phyloP scores from a whole-genome alignment of 2,113 vertebrate species.

The Shinisaurus crocodilurus region DNA sequence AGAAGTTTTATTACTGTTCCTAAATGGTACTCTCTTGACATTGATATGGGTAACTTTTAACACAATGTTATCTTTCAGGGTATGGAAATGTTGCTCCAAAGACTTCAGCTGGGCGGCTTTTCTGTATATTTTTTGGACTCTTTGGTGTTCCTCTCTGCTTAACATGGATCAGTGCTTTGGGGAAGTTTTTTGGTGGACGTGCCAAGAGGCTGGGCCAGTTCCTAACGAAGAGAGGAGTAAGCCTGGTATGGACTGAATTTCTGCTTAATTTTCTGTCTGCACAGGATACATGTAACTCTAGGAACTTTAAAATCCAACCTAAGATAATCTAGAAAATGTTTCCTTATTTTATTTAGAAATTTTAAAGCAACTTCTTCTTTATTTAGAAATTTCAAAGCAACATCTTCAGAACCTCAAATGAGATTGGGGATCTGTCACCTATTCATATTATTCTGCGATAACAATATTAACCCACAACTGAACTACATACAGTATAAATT shows the following conservation, averaged over 20 bases:
- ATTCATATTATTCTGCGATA: neutral
- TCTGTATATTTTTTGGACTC: constrained; percentile 97
- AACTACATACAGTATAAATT: neutral
- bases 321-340: neutral
- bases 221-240: constrained; percentile 92
- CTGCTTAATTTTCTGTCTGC: constrained; percentile 15
- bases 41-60: neutral
- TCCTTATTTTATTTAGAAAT: neutral
- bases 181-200: constrained; percentile 97
- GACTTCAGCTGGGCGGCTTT: constrained; percentile 89
- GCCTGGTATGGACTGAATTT: constrained; percentile 82
- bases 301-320: neutral
- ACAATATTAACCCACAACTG: neutral
- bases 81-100: constrained; percentile 98
- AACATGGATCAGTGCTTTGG: constrained; percentile 97
- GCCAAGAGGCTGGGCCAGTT: constrained; percentile 94
- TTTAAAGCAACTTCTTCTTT: neutral
- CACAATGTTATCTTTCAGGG: constrained; percentile 74
- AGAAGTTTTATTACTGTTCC: neutral
- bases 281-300: neutral
- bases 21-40: neutral
- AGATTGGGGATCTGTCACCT: neutral
- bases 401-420: neutral
- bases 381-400: neutral
- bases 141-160: constrained; percentile 96